These are phyloP conservation scores for Cavia porcellus DNA, from an alignment of 2,113 vertebrate species.

Conservation along the genomic window DNA sequence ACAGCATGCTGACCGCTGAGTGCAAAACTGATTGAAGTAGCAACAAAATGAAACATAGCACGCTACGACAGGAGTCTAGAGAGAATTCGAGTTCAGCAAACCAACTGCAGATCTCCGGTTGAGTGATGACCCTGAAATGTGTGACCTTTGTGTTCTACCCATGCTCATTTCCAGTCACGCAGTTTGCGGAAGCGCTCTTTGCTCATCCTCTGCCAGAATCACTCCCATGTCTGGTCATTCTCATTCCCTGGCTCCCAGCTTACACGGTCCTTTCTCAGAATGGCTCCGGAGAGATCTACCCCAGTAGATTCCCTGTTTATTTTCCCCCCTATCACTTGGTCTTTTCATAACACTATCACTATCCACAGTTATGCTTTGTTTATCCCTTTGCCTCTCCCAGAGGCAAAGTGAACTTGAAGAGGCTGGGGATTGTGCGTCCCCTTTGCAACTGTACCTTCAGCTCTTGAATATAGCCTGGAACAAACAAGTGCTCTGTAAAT, in stretches of 20 bases:
- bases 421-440: too few relatives aligned
- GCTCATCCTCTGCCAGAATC: neutral
- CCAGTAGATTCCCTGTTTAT: accelerated
- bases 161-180: accelerated
- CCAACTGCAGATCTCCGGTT: neutral
- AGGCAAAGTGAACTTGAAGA: neutral
- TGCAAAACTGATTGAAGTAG: neutral
- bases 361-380: neutral
- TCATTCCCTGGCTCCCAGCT: neutral
- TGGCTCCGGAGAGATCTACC: neutral
- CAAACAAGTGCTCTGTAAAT: neutral
- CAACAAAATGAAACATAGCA: neutral
- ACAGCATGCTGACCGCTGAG: neutral
- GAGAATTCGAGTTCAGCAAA: neutral
- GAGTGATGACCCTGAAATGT: accelerated
- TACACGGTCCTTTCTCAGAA: neutral
- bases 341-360: neutral
- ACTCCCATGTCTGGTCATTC: neutral
- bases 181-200: neutral
- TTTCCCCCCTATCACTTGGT: neutral
- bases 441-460: neutral
- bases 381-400: neutral
- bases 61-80: neutral
- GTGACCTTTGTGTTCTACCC: neutral
- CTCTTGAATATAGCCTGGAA: neutral